Evolutionary conservation across 2,888 invertebrate species (phyloP), one percentile per base, ranked within the genome.

Genomic region (Heterodera filipjevi): DNA sequence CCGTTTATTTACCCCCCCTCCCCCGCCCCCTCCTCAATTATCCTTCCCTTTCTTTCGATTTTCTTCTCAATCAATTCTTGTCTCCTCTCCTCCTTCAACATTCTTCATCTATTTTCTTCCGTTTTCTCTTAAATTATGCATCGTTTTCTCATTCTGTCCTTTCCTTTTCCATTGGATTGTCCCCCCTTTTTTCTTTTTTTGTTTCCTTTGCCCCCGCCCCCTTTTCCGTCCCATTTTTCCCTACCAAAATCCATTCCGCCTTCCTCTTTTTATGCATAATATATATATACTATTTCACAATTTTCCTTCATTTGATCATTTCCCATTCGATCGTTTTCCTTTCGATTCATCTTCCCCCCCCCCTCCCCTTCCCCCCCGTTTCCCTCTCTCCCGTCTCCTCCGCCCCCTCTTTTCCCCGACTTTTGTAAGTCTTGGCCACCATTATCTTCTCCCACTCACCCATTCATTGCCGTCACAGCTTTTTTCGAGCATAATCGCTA

Each of bases 121-220:
- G n/a, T 44, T 71, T 72, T 72, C 59, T 3, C 22, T 19, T 72
- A 19, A 73, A 64, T 73, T 44, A 49, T 73, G 12, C 39, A 49
- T 32, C 71, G 27, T 16, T 33, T 14, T 35, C 30, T 33, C 49
- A 33, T 19, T 16, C 71, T 16, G 10, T 16, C 33, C 30, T 32
- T 30, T 32, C 49, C 30, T 33, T 16, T 71, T 46, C 35, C 49
- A 27, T 49, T 74, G 12, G 27, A 30, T 16, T 33, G 32, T 27
- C 71, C 32, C 71, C 71, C 2, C 22, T 46, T n/a, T 46, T 46
- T 27, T n/a, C n/a, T 12, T 2, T 14, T 46, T 12, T 35, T 22
- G 16, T 39, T 71, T 35, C 0, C 71, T 8, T 16, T 19, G 1
- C 46, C 32, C 46, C 53, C 53, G 14, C 2, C 10, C 14, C 32